A percentile compares a stretch with the other conserved stretches of the same genome.
phyloP scores from a whole-genome alignment of 2,113 vertebrate genomes.

The Phaethon lepturus region DNA sequence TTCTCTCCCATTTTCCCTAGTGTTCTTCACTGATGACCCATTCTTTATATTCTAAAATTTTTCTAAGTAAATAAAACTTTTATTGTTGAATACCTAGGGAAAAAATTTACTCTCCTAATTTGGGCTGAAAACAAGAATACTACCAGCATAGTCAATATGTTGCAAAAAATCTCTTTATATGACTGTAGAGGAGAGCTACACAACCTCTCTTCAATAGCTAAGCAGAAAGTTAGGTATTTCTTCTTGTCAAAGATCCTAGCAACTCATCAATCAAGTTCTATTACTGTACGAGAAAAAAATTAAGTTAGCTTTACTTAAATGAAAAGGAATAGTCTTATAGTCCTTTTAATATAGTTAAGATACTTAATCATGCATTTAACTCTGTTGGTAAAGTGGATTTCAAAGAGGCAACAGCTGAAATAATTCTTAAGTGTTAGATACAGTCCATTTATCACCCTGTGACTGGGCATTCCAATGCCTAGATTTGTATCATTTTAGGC shows the following conservation, averaged over 20 bases:
- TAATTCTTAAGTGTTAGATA: neutral
- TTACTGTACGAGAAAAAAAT: neutral
- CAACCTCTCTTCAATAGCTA: neutral
- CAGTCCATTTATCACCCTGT: neutral
- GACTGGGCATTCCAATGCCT: neutral
- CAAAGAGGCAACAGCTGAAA: neutral
- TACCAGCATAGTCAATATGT: neutral
- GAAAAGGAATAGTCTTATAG: neutral
- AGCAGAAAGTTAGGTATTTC: neutral
- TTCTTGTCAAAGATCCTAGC: neutral
- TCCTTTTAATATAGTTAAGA: neutral
- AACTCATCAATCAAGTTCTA: neutral
- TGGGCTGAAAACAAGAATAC: neutral
- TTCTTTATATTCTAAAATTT: neutral
- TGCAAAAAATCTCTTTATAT: neutral
- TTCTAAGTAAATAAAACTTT: neutral
- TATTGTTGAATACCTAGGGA: neutral
- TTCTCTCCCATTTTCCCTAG: neutral
- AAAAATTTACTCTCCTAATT: neutral
- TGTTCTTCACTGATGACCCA: neutral
- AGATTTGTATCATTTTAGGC: neutral
- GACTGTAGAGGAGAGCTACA: neutral
- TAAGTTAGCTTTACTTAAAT: neutral
- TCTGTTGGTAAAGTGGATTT: neutral
- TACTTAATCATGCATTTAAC: neutral